phyloP scores from a whole-genome alignment of 2,888 invertebrate genomes.

The Rhopalosiphum nymphaeae region DNA sequence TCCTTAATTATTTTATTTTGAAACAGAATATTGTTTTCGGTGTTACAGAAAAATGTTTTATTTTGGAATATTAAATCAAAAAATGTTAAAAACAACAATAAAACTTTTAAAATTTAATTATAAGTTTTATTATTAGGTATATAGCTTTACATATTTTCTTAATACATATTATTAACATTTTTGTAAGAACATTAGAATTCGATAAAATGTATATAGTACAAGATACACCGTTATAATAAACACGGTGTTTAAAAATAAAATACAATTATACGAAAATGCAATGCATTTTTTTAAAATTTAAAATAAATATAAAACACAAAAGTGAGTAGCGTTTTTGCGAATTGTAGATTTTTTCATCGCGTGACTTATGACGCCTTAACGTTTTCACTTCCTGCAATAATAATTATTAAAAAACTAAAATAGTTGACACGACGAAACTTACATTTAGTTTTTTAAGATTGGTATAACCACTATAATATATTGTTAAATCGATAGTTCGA shows the following conservation, averaged over 20 bases:
- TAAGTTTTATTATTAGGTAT: not conserved
- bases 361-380: not conserved
- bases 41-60: not conserved
- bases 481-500: not conserved
- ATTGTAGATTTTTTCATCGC: not conserved
- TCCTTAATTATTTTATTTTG: too few species aligned
- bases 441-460: not conserved
- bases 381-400: not conserved
- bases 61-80: not conserved
- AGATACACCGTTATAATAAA: too few species aligned
- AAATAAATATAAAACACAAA: not conserved
- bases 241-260: too few species aligned
- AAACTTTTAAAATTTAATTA: not conserved
- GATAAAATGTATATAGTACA: too few species aligned
- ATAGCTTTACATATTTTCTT: not conserved
- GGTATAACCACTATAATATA: not conserved
- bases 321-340: not conserved
- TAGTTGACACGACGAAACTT: not conserved
- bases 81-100: not conserved
- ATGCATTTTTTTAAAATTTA: too few species aligned
- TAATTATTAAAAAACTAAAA: not conserved
- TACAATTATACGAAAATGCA: too few species aligned
- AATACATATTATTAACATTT: not conserved
- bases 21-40: too few species aligned
- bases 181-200: not conserved